These are phyloP conservation scores for Polyergus mexicanus DNA, from an alignment of 1,140 invertebrate species.

Conservation along the genomic window DNA sequence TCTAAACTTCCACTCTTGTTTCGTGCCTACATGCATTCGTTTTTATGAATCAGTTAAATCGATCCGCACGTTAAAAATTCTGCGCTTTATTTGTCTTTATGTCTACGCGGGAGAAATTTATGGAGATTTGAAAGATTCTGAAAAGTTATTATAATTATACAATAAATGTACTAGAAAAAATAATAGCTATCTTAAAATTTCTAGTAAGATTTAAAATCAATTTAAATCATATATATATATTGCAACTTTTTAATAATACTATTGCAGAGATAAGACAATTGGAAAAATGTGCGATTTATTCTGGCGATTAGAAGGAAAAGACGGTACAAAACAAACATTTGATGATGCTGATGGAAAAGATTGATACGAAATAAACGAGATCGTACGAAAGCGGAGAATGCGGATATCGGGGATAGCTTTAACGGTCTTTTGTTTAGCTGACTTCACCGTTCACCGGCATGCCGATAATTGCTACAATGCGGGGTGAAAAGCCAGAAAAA, in stretches of 20 bases:
- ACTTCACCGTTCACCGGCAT: slow-evolving; percentile 74
- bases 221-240: too few species aligned
- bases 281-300: slow-evolving; percentile 22
- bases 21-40: slow-evolving; percentile 53
- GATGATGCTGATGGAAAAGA: slow-evolving; percentile 64
- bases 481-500: slow-evolving; percentile 63
- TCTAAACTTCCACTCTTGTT: slow-evolving; percentile 26
- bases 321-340: slow-evolving; percentile 64
- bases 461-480: slow-evolving; percentile 80
- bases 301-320: slow-evolving; percentile 20
- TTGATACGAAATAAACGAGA: slow-evolving; percentile 67
- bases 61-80: background rate
- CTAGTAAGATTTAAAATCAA: background rate
- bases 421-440: slow-evolving; percentile 82
- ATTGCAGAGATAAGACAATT: background rate
- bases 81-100: slow-evolving; percentile 32
- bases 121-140: background rate
- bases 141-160: slow-evolving; percentile 11
- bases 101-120: background rate
- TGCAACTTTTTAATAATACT: background rate
- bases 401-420: slow-evolving; percentile 73
- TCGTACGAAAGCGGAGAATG: slow-evolving; percentile 70
- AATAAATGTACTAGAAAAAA: background rate
- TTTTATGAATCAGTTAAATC: slow-evolving; percentile 56
- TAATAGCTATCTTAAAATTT: background rate